These are phyloP conservation scores for Allobates femoralis DNA, from an alignment of 2,797 vertebrate genomes.

Conservation along the genomic window DNA sequence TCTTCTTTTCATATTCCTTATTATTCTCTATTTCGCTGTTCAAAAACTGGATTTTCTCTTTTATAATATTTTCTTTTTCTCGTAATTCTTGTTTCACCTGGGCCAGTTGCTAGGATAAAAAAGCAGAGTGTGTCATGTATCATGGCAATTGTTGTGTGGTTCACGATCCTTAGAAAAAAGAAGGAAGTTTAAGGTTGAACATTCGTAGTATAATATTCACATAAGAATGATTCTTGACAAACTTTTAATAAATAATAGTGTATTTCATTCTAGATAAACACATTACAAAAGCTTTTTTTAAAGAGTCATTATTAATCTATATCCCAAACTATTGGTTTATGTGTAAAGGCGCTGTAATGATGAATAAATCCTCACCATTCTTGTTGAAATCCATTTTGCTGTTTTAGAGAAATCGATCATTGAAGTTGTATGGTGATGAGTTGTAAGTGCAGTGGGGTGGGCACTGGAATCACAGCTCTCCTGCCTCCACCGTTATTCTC, in stretches of 20 bases:
- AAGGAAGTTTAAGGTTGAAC: not conserved
- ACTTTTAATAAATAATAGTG: not conserved
- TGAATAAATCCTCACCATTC: too few relatives aligned
- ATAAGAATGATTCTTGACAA: not conserved
- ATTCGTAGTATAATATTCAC: not conserved
- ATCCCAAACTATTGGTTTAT: too few relatives aligned
- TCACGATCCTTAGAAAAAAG: not conserved
- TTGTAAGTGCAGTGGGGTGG: too few relatives aligned
- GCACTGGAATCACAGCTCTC: too few relatives aligned
- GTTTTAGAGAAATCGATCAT: too few relatives aligned
- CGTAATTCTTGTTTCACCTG: slow-evolving; percentile 81
- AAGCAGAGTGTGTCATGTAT: not conserved
- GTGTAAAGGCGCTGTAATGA: too few relatives aligned
- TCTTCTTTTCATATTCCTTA: slow-evolving; percentile 84
- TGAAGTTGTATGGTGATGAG: too few relatives aligned
- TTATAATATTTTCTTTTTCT: slow-evolving; percentile 78
- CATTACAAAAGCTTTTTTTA: too few relatives aligned
- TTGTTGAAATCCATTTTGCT: too few relatives aligned
- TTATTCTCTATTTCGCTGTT: slow-evolving; percentile 88
- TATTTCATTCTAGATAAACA: too few relatives aligned
- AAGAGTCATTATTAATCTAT: too few relatives aligned
- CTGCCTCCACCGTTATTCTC: too few relatives aligned
- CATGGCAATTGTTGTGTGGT: not conserved
- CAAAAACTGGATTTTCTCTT: slow-evolving; percentile 84
- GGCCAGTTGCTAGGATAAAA: slow-evolving; percentile 77